Percentiles rank a stretch among this genome's conserved stretches.
These are phyloP conservation scores for Ganaspis brasiliensis DNA, from an alignment of 2,888 invertebrate species.

Conservation along the genomic window DNA sequence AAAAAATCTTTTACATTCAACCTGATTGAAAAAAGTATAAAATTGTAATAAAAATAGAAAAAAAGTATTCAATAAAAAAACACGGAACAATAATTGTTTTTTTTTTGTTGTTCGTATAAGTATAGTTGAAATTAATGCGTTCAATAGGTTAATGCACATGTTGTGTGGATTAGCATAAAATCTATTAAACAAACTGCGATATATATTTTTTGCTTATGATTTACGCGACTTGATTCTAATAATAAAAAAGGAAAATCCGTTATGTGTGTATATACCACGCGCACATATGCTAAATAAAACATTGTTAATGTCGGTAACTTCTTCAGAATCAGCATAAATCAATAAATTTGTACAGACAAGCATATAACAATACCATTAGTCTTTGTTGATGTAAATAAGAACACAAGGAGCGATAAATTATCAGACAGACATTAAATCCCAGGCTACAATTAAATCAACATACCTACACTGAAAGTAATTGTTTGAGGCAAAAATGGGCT, in stretches of 20 bases:
- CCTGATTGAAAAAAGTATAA: no score
- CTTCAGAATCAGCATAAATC: conserved; percentile 34
- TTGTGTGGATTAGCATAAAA: background rate
- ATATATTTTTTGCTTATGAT: conserved; percentile 6
- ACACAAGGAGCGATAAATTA: conserved; percentile 10
- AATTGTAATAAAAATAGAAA: no score
- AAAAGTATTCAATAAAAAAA: no score
- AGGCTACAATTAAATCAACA: conserved; percentile 28
- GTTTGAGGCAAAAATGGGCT: conserved; percentile 34
- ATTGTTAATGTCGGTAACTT: conserved; percentile 25
- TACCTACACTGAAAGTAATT: conserved; percentile 19
- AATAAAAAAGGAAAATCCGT: conserved; percentile 7
- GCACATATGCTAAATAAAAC: background rate
- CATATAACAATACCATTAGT: conserved; percentile 28
- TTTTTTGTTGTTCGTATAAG: background rate
- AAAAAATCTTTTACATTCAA: background rate
- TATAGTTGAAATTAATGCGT: background rate
- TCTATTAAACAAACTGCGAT: background rate
- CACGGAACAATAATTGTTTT: no score
- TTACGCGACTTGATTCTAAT: background rate
- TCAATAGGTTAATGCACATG: background rate
- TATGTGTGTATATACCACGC: background rate
- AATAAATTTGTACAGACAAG: conserved; percentile 20
- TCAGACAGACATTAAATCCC: conserved; percentile 29
- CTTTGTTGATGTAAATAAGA: conserved; percentile 27